phyloP scores from a whole-genome alignment of 1,140 invertebrate genomes.

The Trachymyrmex cornetzi region DNA sequence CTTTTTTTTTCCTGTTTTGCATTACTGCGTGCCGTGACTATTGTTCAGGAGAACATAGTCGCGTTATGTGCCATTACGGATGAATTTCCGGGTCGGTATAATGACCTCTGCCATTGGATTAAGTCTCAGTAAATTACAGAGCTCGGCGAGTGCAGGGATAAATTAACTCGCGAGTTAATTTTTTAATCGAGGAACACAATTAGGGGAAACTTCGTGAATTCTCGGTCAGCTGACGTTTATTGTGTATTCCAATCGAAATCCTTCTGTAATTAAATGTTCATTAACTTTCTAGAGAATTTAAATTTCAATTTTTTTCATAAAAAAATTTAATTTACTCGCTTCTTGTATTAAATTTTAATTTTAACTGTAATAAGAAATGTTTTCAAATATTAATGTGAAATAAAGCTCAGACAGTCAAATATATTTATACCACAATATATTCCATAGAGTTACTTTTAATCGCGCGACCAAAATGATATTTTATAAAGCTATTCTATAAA shows the following conservation, averaged over 20 bases:
- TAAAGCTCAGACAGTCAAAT: background rate
- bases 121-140: slow-evolving; percentile 48
- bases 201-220: slow-evolving; percentile 49
- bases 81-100: slow-evolving; percentile 64
- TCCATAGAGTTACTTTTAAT: background rate
- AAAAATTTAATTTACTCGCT: background rate
- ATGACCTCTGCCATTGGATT: slow-evolving; percentile 67
- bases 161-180: slow-evolving; percentile 64
- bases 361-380: background rate
- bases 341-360: background rate
- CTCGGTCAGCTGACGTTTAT: background rate
- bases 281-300: background rate
- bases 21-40: slow-evolving; percentile 35
- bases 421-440: background rate
- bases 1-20: background rate
- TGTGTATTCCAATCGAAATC: background rate
- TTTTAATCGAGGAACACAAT: slow-evolving; percentile 50
- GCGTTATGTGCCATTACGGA: slow-evolving; percentile 57
- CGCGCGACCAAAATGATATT: background rate
- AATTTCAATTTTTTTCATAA: background rate
- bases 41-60: slow-evolving; percentile 65
- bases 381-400: background rate
- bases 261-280: background rate
- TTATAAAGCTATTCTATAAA: background rate
- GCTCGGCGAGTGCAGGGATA: slow-evolving; percentile 5